A percentile compares a stretch with the other conserved stretches of the same genome.
Conservation (phyloP, 2,888 invertebrate species). For the Drosophila monieri region DNA sequence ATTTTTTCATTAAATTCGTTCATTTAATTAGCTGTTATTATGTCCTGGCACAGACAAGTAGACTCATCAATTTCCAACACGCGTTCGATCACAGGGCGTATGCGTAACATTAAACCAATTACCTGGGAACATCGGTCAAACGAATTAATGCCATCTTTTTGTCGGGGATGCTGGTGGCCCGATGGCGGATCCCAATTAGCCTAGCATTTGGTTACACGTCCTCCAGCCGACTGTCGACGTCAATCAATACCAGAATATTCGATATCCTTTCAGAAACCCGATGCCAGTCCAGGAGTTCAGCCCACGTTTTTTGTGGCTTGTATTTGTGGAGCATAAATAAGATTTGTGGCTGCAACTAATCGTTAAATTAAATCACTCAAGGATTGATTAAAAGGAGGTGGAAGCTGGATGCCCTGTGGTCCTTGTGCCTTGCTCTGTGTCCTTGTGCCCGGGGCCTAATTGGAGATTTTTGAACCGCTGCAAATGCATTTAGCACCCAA, state of each 20-base stretch:
- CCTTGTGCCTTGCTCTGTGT: background rate
- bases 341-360: background rate
- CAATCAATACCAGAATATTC: background rate
- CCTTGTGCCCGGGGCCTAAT: background rate
- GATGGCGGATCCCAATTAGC: background rate
- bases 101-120: slow-evolving; percentile 36
- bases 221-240: background rate
- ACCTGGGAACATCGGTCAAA: slow-evolving; percentile 5
- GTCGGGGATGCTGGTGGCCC: background rate
- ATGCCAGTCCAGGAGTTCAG: background rate
- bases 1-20: background rate
- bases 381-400: background rate
- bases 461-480: slow-evolving; percentile 4
- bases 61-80: slow-evolving; percentile 7
- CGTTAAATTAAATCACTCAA: background rate
- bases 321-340: background rate
- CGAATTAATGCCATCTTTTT: slow-evolving; percentile 12
- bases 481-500: slow-evolving; percentile 46
- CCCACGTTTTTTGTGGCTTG: background rate
- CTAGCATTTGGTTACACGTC: background rate
- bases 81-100: slow-evolving; percentile 4
- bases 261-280: background rate
- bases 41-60: slow-evolving; percentile 1
- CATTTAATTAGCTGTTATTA: background rate
- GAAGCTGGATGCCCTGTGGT: background rate